These are phyloP conservation scores for Cephus pulcher DNA, from an alignment of 2,888 invertebrate genomes.

Conservation along the genomic window DNA sequence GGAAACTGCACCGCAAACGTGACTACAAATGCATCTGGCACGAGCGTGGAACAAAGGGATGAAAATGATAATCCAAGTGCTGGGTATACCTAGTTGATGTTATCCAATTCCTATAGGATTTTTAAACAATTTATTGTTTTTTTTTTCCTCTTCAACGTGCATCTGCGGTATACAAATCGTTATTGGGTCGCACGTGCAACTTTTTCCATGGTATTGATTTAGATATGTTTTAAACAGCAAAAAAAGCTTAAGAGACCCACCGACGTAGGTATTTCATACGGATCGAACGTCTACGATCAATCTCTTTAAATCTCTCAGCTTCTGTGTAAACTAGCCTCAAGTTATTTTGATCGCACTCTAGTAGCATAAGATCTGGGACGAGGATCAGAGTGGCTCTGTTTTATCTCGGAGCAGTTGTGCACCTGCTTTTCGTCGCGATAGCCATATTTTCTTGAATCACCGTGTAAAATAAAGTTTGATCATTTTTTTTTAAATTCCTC, in stretches of 20 bases:
- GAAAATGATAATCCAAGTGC: conserved; percentile 1
- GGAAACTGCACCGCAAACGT: conserved; percentile 33
- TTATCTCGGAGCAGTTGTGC: background rate
- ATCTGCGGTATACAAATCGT: background rate
- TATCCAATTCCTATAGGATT: background rate
- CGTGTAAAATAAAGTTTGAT: background rate
- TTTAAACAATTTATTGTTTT: background rate
- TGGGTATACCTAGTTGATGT: background rate
- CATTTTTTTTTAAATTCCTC: background rate
- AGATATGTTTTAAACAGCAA: background rate
- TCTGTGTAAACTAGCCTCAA: background rate
- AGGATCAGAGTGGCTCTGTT: background rate
- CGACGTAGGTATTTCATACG: background rate
- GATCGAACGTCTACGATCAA: background rate
- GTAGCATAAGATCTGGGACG: background rate
- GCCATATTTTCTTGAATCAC: background rate
- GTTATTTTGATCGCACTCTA: background rate
- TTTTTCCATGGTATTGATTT: background rate
- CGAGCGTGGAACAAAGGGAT: conserved; percentile 6
- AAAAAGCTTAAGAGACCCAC: background rate
- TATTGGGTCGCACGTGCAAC: background rate
- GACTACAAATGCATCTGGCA: conserved; percentile 1
- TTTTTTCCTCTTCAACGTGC: background rate
- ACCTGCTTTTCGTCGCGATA: background rate
- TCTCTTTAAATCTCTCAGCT: background rate